Base-by-base conservation (phyloP, 2,797 vertebrate genomes). In the Aulostomus chinensis region DNA sequence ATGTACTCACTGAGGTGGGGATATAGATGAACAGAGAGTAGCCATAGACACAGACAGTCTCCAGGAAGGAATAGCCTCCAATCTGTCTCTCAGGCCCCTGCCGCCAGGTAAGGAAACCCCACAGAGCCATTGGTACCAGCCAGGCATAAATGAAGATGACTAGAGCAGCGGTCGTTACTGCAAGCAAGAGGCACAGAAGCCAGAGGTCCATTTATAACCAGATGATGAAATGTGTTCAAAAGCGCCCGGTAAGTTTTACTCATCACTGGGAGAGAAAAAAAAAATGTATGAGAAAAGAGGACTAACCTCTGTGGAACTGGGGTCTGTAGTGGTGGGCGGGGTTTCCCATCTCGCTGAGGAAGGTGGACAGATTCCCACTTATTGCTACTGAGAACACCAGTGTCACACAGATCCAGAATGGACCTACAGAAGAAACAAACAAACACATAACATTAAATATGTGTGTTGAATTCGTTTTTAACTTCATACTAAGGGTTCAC, bases 371-470 rank as follows among this genome's bases (percentile, higher is more conserved):
- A 63, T 95, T 94, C 32, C 94, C 92, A 3, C 92, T 93, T 60
- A 94, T 73, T 0, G 89, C 91, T 26, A 96, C 70, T 0, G 93
- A 90, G 29, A 95, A 93, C 35, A 92, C 92, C 61, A 96, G 82
- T 0, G 94, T 95, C 54, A 92, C 91, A 5, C 94, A 95, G 58
- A 96, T 96, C 94, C 94, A 96, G 75, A 96, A 95, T 0, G 94
- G 94, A 5, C 94, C 94, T 96, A 47, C 0, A 31, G 15, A 31
- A 4, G 22, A 33, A 5, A 26, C 32, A 20, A 13, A 35, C 26
- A 21, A 17, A 58, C 7, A 43, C 21, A 30, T 32, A 30, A 18
- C 15, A 11, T 9, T 5, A 12, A 9, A 11, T 9, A 29, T 29
- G 11, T 10, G 28, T 22, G 21, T 7, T 22, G 21, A 22, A 7